phyloP scores from a whole-genome alignment of 2,797 vertebrate genomes.

The Pipistrellus kuhlii region DNA sequence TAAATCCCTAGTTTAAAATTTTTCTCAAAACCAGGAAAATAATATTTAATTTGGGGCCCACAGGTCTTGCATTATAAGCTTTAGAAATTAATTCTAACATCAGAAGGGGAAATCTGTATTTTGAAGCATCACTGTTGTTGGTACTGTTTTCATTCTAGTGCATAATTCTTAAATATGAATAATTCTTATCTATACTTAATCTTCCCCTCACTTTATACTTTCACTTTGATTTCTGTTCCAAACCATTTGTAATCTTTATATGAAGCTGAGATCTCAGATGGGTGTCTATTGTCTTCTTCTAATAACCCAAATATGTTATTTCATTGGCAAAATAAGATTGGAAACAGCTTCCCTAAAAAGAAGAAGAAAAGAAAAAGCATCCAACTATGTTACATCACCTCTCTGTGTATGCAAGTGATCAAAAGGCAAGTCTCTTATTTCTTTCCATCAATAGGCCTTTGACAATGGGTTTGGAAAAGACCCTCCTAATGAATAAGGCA shows the following conservation, averaged over 20 bases:
- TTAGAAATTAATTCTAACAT: conserved; percentile 21
- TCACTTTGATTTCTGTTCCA: neutral
- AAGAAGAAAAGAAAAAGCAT: neutral
- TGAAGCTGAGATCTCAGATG: conserved; percentile 24
- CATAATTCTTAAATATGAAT: neutral
- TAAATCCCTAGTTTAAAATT: too few relatives aligned
- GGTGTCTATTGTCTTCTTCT: neutral
- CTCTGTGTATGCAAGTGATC: neutral
- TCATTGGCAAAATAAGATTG: conserved; percentile 7
- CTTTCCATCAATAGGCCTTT: neutral
- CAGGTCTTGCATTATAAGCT: neutral
- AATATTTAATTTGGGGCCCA: neutral
- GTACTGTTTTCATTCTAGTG: neutral
- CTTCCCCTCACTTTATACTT: neutral
- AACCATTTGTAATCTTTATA: neutral
- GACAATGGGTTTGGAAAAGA: neutral
- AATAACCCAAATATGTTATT: conserved; percentile 22
- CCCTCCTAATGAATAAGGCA: neutral
- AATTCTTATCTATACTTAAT: neutral
- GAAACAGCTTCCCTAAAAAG: neutral
- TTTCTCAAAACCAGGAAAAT: neutral
- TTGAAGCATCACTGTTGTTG: neutral
- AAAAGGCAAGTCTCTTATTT: neutral
- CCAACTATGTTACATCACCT: neutral
- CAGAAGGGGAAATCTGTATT: neutral